These are phyloP conservation scores for Muntiacus reevesi DNA, from an alignment of 2,113 vertebrate genomes.

Conservation along the genomic window DNA sequence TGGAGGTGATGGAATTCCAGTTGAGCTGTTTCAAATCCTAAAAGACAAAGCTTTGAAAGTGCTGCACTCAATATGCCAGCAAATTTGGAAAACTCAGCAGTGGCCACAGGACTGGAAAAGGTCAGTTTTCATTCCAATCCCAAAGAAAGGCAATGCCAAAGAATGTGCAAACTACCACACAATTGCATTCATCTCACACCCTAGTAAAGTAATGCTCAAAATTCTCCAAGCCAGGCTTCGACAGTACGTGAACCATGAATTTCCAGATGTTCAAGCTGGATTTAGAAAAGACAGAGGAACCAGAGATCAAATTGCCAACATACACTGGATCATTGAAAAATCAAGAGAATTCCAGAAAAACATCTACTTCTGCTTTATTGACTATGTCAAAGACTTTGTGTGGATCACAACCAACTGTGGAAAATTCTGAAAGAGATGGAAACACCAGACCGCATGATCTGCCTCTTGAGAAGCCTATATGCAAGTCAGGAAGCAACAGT, in stretches of 20 bases:
- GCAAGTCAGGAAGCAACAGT: background rate
- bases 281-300: background rate
- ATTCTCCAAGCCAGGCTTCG: background rate
- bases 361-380: background rate
- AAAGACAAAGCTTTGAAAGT: background rate
- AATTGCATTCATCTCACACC: background rate
- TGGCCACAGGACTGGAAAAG: background rate
- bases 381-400: background rate
- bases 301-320: background rate
- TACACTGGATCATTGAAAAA: background rate
- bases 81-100: background rate
- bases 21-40: background rate
- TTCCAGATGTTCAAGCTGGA: background rate
- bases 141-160: background rate
- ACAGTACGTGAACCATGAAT: background rate
- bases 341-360: background rate
- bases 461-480: background rate
- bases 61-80: background rate
- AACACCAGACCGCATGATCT: background rate
- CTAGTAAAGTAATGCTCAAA: background rate
- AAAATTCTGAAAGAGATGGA: background rate
- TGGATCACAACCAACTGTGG: background rate
- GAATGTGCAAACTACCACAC: background rate
- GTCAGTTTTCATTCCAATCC: background rate
- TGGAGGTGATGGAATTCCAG: background rate